A percentile compares a stretch with the other conserved stretches of the same genome.
phyloP scores from a whole-genome alignment of 92 coral and sea anemone species.

The Anthopleura xanthogrammica region DNA sequence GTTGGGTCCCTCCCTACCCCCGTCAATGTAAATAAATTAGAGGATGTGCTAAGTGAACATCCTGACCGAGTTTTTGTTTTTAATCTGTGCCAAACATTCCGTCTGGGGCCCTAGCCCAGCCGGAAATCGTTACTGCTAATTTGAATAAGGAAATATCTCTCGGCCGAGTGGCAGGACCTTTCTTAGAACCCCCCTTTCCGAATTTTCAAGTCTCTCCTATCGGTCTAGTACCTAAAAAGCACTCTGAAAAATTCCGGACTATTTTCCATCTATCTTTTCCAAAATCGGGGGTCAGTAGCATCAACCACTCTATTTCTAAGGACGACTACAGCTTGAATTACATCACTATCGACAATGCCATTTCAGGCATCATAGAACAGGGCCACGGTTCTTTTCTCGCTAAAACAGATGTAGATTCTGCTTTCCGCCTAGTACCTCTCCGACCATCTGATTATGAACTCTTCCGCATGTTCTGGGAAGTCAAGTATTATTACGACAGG shows the following conservation, averaged over 20 bases:
- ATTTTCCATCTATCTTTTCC: constrained; percentile 63
- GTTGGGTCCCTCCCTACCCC: no score
- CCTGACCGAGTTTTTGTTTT: no score
- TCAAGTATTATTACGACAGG: constrained; percentile 40
- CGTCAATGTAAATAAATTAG: no score
- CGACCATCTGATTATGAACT: constrained; percentile 44
- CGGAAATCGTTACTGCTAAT: constrained; percentile 30
- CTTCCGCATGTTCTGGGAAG: constrained; percentile 52
- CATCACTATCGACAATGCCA: constrained; percentile 51
- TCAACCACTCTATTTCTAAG: constrained; percentile 39
- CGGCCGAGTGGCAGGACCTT: constrained; percentile 67
- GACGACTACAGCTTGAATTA: constrained; percentile 47
- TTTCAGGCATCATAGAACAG: constrained; percentile 8
- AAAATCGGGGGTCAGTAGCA: constrained; percentile 45
- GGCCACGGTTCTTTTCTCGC: constrained; percentile 47
- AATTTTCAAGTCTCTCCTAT: constrained; percentile 7
- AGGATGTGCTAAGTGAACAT: no score
- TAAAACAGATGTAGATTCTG: constrained; percentile 47
- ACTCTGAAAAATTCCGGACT: constrained; percentile 35
- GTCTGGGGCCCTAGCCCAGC: constrained; percentile 30
- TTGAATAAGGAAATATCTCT: constrained; percentile 20
- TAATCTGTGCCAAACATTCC: background rate
- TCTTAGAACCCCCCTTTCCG: constrained; percentile 48
- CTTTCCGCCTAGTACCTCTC: constrained; percentile 48
- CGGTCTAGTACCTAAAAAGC: no score